These are phyloP conservation scores for Brenthis daphne DNA, from an alignment of 2,888 invertebrate species.

Conservation along the genomic window DNA sequence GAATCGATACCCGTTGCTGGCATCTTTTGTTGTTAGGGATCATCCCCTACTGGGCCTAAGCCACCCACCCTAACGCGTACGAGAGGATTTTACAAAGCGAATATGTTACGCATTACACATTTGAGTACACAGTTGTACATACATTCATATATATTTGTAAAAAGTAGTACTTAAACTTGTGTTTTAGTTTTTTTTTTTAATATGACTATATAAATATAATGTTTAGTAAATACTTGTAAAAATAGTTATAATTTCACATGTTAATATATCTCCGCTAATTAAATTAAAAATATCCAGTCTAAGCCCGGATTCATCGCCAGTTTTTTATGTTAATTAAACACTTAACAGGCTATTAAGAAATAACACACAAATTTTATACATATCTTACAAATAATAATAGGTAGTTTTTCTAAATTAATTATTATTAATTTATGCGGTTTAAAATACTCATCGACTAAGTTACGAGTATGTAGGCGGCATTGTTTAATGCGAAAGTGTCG, in stretches of 20 bases:
- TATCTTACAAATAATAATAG: not conserved
- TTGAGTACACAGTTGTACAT: slow-evolving; percentile 14
- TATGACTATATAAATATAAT: too few species aligned
- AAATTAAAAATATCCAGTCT: too few species aligned
- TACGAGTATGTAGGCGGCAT: slow-evolving; percentile 20
- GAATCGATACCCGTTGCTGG: slow-evolving; percentile 66
- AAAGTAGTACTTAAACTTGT: too few species aligned
- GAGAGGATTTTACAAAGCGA: slow-evolving; percentile 28
- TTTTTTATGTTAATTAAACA: too few species aligned
- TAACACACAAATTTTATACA: too few species aligned
- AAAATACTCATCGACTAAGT: not conserved
- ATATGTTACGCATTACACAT: slow-evolving; percentile 29
- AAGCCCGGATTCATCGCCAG: too few species aligned
- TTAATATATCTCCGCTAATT: too few species aligned
- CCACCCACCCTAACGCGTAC: slow-evolving; percentile 36
- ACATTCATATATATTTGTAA: not conserved
- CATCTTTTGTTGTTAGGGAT: slow-evolving; percentile 66
- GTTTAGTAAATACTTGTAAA: too few species aligned
- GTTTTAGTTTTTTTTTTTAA: too few species aligned
- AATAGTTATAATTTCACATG: too few species aligned
- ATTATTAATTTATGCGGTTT: too few species aligned
- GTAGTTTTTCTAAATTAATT: not conserved
- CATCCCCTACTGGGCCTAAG: slow-evolving; percentile 39
- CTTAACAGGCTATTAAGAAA: too few species aligned
- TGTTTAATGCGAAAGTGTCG: slow-evolving; percentile 21